These are phyloP conservation scores for Drosophila kepulauana DNA, from an alignment of 1,140 invertebrate genomes.

Conservation along the genomic window DNA sequence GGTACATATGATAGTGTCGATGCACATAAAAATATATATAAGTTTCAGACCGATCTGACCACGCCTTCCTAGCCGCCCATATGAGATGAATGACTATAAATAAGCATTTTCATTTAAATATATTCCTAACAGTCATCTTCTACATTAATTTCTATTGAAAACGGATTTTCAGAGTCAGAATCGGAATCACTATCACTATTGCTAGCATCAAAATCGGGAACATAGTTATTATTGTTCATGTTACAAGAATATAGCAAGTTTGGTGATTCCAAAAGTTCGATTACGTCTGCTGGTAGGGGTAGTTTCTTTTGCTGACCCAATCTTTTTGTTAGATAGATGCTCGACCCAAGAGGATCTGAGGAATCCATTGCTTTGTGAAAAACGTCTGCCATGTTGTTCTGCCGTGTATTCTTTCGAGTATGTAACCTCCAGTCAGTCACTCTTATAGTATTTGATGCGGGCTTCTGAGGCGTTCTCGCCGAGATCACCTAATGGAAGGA, in stretches of 20 bases:
- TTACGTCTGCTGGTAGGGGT: slow-evolving; percentile 13
- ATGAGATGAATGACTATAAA: no score
- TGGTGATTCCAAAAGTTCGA: slow-evolving; percentile 10
- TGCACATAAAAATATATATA: no score
- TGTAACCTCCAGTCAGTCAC: slow-evolving; percentile 31
- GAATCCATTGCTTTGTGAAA: slow-evolving; percentile 5
- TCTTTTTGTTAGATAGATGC: slow-evolving; percentile 15
- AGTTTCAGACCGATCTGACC: no score
- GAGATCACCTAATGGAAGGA: slow-evolving; percentile 31
- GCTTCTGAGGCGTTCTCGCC: slow-evolving; percentile 27
- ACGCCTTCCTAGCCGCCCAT: no score
- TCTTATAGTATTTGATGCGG: slow-evolving; percentile 32
- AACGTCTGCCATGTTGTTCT: slow-evolving; percentile 21
- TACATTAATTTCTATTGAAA: slow-evolving; percentile 9
- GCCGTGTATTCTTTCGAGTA: slow-evolving; percentile 27
- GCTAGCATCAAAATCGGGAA: no score
- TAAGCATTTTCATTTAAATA: no score
- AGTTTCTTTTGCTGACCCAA: slow-evolving; percentile 24
- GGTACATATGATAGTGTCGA: no score
- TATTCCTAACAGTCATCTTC: no score
- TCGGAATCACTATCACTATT: no score
- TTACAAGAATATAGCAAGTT: slow-evolving; percentile 31
- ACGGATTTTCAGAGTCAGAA: not conserved
- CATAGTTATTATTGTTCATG: no score
- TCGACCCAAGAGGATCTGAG: not conserved